Conservation (phyloP, 1,140 invertebrate genomes). For the Solen grandis region DNA sequence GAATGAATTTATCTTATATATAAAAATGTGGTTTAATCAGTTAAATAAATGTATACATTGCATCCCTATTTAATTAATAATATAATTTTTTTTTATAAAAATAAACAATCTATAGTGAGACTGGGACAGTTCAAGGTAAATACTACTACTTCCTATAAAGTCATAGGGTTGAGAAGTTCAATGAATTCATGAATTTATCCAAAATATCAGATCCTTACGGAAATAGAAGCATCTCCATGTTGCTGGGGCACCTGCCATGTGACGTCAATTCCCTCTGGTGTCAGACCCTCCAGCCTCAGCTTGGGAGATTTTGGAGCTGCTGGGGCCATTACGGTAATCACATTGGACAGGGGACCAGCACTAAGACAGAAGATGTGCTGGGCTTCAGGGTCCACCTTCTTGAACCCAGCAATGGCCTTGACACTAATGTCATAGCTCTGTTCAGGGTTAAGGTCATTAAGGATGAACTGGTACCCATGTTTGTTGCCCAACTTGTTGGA, state of each 20-base stretch:
- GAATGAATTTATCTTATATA: too few relatives aligned
- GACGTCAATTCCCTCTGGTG: constrained; percentile 78
- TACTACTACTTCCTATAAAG: too few relatives aligned
- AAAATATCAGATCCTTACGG: too few relatives aligned
- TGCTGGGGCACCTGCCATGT: constrained; percentile 80
- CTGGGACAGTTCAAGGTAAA: too few relatives aligned
- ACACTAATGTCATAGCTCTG: constrained; percentile 79
- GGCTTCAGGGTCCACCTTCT: constrained; percentile 67
- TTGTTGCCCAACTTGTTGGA: constrained; percentile 72
- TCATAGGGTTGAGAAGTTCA: too few relatives aligned
- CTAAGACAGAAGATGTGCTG: constrained; percentile 76
- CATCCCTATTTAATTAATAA: too few relatives aligned
- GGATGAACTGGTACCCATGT: constrained; percentile 79
- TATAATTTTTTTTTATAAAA: too few relatives aligned
- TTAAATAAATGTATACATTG: too few relatives aligned
- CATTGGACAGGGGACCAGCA: constrained; percentile 78
- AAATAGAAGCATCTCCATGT: constrained; percentile 78
- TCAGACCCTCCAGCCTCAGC: constrained; percentile 77
- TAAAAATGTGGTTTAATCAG: too few relatives aligned
- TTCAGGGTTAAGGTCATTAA: constrained; percentile 77
- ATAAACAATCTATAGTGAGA: too few relatives aligned
- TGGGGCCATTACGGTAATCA: constrained; percentile 75
- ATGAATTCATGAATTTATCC: too few relatives aligned
- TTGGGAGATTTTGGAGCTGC: constrained; percentile 79
- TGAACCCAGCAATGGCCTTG: constrained; percentile 76